Percentiles rank a stretch among this genome's conserved stretches.
Conservation (phyloP, 2,113 vertebrate genomes). For the Tenrec ecaudatus region DNA sequence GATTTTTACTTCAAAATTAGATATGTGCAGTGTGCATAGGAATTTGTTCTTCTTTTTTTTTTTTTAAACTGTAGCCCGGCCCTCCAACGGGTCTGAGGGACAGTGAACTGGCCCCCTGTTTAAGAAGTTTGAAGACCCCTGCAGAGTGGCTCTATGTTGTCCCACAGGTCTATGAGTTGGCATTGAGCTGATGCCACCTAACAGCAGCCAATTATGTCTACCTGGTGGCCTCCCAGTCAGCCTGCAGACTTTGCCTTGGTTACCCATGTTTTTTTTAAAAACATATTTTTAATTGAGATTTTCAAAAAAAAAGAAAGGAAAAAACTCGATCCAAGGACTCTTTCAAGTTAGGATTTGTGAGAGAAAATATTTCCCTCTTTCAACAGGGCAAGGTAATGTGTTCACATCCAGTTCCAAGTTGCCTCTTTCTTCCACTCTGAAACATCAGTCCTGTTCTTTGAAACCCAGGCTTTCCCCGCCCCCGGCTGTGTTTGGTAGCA, state of each 20-base stretch:
- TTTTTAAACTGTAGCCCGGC: too few relatives aligned
- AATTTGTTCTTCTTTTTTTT: too few relatives aligned
- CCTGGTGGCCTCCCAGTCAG: neutral
- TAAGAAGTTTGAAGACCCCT: too few relatives aligned
- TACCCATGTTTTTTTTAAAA: too few relatives aligned
- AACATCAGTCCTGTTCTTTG: slow-evolving; percentile 50
- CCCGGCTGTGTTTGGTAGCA: slow-evolving; percentile 76
- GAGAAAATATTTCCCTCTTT: slow-evolving; percentile 78
- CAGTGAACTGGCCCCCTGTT: too few relatives aligned
- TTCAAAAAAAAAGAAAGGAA: slow-evolving; percentile 69
- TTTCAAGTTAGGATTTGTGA: slow-evolving; percentile 77
- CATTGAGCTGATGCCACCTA: neutral
- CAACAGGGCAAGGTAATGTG: slow-evolving; percentile 74
- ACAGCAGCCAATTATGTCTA: neutral
- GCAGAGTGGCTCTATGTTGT: neutral
- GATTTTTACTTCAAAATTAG: too few relatives aligned
- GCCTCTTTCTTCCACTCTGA: slow-evolving; percentile 67
- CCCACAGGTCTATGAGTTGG: neutral
- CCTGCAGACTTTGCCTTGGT: neutral
- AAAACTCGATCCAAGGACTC: slow-evolving; percentile 73
- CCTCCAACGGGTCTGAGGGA: too few relatives aligned
- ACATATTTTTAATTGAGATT: slow-evolving; percentile 72
- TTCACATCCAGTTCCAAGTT: slow-evolving; percentile 72
- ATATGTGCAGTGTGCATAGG: too few relatives aligned
- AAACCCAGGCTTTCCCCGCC: slow-evolving; percentile 65